phyloP scores from a whole-genome alignment of 1,140 invertebrate species.

The Drusus annulatus region DNA sequence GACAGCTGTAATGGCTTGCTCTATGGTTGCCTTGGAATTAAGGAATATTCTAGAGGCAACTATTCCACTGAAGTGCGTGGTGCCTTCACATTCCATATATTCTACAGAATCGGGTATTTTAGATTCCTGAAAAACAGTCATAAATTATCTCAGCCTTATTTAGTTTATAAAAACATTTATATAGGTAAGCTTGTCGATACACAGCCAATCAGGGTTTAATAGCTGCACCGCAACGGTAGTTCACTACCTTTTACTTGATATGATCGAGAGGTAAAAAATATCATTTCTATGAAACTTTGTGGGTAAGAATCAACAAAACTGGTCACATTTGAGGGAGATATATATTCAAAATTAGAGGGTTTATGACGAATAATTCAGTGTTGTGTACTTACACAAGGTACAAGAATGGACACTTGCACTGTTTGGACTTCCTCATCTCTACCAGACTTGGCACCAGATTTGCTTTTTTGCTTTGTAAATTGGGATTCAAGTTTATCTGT shows the following conservation, averaged over 20 bases:
- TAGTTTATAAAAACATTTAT: too few species aligned
- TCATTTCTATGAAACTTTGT: too few species aligned
- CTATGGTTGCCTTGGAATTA: constrained; percentile 79
- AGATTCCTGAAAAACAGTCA: constrained; percentile 64
- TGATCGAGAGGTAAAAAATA: too few species aligned
- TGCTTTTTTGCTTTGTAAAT: constrained; percentile 73
- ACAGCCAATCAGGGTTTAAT: too few species aligned
- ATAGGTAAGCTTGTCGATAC: too few species aligned
- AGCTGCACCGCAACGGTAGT: too few species aligned
- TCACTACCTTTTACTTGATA: too few species aligned
- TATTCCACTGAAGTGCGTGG: constrained; percentile 73
- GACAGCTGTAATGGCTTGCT: constrained; percentile 77
- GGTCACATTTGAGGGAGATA: too few species aligned
- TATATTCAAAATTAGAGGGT: too few species aligned
- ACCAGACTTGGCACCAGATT: constrained; percentile 63
- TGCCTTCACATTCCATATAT: constrained; percentile 69
- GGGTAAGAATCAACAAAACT: too few species aligned
- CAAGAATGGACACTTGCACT: constrained; percentile 73
- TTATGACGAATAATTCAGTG: not conserved
- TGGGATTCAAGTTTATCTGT: constrained; percentile 72
- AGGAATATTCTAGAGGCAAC: constrained; percentile 81
- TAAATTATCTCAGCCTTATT: too few species aligned
- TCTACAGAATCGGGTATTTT: constrained; percentile 68
- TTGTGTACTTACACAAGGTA: constrained; percentile 77
- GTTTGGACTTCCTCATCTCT: constrained; percentile 66